Base-by-base conservation (phyloP, 2,888 invertebrate species). In the Drosophila nigricruria region DNA sequence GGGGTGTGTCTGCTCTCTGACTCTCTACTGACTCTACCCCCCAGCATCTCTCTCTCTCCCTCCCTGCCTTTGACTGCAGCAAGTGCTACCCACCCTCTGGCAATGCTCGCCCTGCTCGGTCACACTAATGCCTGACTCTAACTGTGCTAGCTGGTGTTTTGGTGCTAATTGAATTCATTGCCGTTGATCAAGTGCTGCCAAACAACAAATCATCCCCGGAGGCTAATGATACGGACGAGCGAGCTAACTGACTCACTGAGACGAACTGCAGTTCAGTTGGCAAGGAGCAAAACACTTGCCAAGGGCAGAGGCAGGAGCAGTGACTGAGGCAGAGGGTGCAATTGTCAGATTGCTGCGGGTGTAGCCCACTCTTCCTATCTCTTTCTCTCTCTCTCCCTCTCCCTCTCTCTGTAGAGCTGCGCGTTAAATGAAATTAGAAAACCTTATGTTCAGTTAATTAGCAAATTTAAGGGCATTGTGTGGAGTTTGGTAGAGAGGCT, bases 121-220 rank as follows among this genome's bases (percentile, higher is more conserved):
- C 50, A 49, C 50, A 56, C 45, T 25, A 18, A 36, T 47, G 32
- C 30, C 30, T 38, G 56, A 52, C 60, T 60, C 63, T 66, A 65
- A 58, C 62, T 47, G 58, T 52, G 56, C 75, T 73, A 68, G 74
- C 70, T 78, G 87, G 81, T 85, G 81, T 84, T 81, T 87, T 84
- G 89, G 85, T 81, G 81, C 89, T 90, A 90, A 90, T 90, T 91
- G 90, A 88, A 91, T 90, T 88, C 89, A 90, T 82, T 90, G 82
- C 86, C 78, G 82, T 70, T 85, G 90, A 91, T 90, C 90, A 90
- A 90, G 91, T 90, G 90, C 82, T 85, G 89, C 85, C 86, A 89
- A 87, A 79, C 81, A 82, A 80, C 88, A 82, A 87, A 84, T 89
- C 88, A 88, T 88, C 87, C 90, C 88, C 88, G 72, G 83, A 89